Conservation (phyloP, 2,113 vertebrate species). For the Phalacrocorax carbo region DNA sequence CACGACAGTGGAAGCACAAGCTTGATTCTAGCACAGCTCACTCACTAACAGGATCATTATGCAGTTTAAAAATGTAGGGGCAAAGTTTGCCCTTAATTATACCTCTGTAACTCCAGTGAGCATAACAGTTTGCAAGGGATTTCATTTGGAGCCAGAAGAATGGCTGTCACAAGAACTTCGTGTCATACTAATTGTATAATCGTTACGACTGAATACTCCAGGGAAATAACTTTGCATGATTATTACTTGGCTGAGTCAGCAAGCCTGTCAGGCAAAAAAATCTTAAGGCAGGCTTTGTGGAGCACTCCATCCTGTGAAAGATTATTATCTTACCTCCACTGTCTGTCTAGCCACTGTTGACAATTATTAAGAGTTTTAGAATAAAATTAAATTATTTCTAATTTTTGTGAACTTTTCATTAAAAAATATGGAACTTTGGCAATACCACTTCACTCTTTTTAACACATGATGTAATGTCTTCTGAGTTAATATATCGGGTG, state of each 20-base stretch:
- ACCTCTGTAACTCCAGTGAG: not conserved
- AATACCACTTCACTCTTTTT: not conserved
- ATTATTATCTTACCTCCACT: not conserved
- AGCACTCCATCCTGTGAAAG: not conserved
- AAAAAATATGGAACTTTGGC: accelerated
- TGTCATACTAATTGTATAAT: not conserved
- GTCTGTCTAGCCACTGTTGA: not conserved
- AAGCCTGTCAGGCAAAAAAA: not conserved
- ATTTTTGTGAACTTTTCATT: not conserved
- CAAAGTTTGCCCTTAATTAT: not conserved
- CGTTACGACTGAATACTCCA: not conserved
- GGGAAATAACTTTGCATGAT: not conserved
- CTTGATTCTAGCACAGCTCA: not conserved
- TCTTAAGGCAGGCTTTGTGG: not conserved
- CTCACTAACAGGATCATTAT: not conserved
- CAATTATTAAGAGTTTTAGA: not conserved
- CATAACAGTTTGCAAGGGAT: not conserved
- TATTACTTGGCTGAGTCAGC: not conserved
- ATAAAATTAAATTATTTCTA: not conserved
- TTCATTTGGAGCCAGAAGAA: not conserved
- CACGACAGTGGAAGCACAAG: not conserved
- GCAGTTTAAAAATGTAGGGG: not conserved
- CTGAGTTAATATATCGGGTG: not conserved
- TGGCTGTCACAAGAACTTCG: not conserved
- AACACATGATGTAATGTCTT: not conserved